A percentile compares a stretch with the other conserved stretches of the same genome.
Conservation (phyloP, 2,797 vertebrate genomes). For the Harpagifer antarcticus region DNA sequence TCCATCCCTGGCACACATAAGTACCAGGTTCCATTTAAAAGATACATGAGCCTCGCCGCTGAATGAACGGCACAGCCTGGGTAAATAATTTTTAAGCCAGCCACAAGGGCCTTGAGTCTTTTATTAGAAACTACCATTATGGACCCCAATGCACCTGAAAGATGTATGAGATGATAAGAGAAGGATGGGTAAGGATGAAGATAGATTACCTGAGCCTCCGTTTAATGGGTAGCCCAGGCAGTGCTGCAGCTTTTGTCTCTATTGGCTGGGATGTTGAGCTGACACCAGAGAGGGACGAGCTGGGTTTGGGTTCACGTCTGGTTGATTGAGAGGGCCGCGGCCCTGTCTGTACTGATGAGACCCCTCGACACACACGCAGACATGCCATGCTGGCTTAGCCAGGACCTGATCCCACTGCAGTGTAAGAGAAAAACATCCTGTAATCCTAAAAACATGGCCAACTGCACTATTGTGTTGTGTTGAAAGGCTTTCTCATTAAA, state of each 20-base stretch:
- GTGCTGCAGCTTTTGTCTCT: conserved; percentile 52
- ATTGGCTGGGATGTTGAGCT: conserved; percentile 46
- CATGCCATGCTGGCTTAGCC: conserved; percentile 1
- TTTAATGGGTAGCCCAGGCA: conserved; percentile 54
- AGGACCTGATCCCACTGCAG: conserved; percentile 18
- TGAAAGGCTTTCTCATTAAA: conserved; percentile 28
- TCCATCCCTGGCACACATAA: conserved; percentile 36
- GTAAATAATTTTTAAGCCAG: conserved; percentile 72
- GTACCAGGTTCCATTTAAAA: conserved; percentile 73
- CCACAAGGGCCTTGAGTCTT: conserved; percentile 49
- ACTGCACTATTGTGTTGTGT: conserved; percentile 12
- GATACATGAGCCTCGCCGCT: conserved; percentile 76
- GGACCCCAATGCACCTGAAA: conserved; percentile 57
- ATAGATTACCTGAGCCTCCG: conserved; percentile 65
- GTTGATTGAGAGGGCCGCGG: conserved; percentile 56
- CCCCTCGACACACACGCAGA: conserved; percentile 33
- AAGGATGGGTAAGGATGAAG: conserved; percentile 58
- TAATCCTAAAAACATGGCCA: conserved; percentile 40
- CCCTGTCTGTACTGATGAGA: conserved; percentile 44
- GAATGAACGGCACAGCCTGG: conserved; percentile 54
- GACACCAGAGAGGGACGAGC: conserved; percentile 46
- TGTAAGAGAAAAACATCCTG: conserved; percentile 33
- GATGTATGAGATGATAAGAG: conserved; percentile 66
- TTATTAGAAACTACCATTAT: conserved; percentile 64
- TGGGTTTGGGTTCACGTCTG: conserved; percentile 44